Evolutionary conservation across 2,797 vertebrate genomes (phyloP).

Genomic region (Meriones psammophilus): DNA sequence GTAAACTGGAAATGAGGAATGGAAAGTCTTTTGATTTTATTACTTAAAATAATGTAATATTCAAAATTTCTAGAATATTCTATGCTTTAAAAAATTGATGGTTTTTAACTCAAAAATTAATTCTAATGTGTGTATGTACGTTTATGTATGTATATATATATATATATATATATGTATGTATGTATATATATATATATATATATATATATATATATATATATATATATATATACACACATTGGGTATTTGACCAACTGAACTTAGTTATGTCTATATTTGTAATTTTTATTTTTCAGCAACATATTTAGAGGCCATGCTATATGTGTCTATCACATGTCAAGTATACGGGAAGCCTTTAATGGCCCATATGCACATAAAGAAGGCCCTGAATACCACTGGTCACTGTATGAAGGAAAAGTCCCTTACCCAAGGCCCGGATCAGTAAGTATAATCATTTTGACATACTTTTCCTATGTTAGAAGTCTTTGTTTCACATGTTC

Average conservation of each 20-base stretch:
- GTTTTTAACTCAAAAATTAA: not conserved
- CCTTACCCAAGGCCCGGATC: slow-evolving; percentile 97
- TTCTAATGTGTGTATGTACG: not conserved
- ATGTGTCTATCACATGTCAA: slow-evolving; percentile 97
- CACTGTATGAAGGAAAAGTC: slow-evolving; percentile 95
- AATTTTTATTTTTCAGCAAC: slow-evolving; percentile 87
- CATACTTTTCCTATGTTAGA: not conserved
- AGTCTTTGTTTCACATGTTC: not conserved
- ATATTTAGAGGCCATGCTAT: slow-evolving; percentile 98
- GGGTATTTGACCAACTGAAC: not conserved
- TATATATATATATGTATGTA: too few relatives aligned
- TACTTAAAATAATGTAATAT: not conserved
- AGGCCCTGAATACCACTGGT: slow-evolving; percentile 97
- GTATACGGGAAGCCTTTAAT: slow-evolving; percentile 96
- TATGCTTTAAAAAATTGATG: not conserved
- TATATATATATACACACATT: not conserved
- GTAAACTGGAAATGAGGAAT: not conserved
- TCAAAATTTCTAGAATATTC: slow-evolving; percentile 51
- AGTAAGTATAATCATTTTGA: slow-evolving; percentile 89
- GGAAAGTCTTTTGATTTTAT: not conserved
- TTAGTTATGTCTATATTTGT: not conserved
- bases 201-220: too few relatives aligned
- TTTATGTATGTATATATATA: too few relatives aligned
- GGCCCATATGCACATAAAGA: slow-evolving; percentile 96
- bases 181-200: too few relatives aligned